Evolutionary conservation across 2,888 invertebrate species (phyloP), one percentile per base, ranked within the genome.

Genomic region (Euplexia lucipara): DNA sequence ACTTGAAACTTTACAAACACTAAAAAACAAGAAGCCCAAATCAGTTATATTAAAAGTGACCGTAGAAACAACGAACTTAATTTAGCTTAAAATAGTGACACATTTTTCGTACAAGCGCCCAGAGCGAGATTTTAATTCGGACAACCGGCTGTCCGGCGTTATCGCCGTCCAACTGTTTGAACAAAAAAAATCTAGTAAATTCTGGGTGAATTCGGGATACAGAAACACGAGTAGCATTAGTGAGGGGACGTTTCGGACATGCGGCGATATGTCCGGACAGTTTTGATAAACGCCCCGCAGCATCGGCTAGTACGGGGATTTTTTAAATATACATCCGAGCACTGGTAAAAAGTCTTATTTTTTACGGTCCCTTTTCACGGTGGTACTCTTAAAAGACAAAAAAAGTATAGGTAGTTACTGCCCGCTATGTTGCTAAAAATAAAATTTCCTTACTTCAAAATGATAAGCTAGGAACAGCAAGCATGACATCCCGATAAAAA

Each of bases 251-350:
- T 57, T 75, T 78, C 54, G 78, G 78, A 82, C 81, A 81, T 81
- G 82, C 81, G 83, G 86, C 84, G 86, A 88, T 88, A 90, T 84
- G 88, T 85, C 87, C 86, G 71, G 68, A 81, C 70, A 65, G 78
- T 76, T 86, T 78, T 88, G 89, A 91, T 87, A 90, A 86, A 88
- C 85, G 77, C 86, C 84, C 87, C 72, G 70, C 75, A 83, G 81
- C 75, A 70, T 78, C 35, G 51, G 73, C 51, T 70, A 53, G 64
- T 68, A 58, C 61, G 57, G 60, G 60, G 65, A 72, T 77, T 68
- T 83, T 73, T 67, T 34, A 53, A 71, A 72, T 70, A 63, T 39
- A 54, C 42, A 60, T 32, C 37, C 39, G 20, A 22, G 5, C 26
- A 22, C 22, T 42, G 41, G 62, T 35, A 35, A 45, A 32, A 47